Evolutionary conservation across 2,888 invertebrate genomes (phyloP).

Genomic region (Andricus curvator): DNA sequence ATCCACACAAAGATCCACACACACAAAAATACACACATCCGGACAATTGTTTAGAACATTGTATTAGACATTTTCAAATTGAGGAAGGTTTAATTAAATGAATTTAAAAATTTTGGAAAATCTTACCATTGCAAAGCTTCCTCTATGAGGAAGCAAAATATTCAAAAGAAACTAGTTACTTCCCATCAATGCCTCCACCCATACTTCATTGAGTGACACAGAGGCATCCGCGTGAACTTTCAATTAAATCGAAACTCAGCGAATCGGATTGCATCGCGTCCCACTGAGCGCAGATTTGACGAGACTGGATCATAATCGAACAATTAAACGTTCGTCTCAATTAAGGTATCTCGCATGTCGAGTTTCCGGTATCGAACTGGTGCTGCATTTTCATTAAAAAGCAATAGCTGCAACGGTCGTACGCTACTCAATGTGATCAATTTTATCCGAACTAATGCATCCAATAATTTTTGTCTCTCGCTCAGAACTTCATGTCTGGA

Average conservation of each 20-base stretch:
- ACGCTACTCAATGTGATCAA: background rate
- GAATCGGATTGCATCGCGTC: background rate
- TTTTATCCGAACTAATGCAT: background rate
- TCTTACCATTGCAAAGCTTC: rapidly evolving
- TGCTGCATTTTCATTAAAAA: conserved; percentile 2
- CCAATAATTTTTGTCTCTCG: background rate
- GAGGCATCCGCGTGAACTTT: conserved; percentile 1
- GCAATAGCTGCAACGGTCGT: conserved; percentile 7
- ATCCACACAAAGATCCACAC: no score
- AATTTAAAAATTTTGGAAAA: no score
- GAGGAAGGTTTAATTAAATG: no score
- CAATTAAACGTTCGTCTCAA: conserved; percentile 7
- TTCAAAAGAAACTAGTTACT: no score
- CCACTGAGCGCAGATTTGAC: background rate
- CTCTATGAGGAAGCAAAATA: no score
- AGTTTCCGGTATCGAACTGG: background rate
- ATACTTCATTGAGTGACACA: background rate
- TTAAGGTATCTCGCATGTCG: conserved; percentile 7
- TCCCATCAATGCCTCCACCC: no score
- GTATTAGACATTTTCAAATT: no score
- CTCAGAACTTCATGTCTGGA: background rate
- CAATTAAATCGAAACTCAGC: conserved; percentile 2
- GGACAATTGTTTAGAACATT: no score
- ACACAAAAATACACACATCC: no score
- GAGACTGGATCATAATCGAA: conserved; percentile 7